Conservation (phyloP, 2,113 vertebrate species). For the Plecotus auritus region DNA sequence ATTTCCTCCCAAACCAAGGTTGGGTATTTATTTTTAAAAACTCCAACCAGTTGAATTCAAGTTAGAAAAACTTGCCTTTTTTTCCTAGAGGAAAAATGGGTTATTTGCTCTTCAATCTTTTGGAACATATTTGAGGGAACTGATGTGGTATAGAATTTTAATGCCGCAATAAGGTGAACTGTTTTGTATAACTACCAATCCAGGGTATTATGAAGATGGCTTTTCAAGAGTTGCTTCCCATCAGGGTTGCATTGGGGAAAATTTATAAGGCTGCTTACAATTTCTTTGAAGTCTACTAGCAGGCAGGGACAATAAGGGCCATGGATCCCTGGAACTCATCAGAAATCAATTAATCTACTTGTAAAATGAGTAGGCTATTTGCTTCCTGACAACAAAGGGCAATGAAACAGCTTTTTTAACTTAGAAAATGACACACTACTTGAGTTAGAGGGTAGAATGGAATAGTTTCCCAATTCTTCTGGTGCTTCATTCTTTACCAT, state of each 20-base stretch:
- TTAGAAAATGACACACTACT: neutral
- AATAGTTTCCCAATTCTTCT: neutral
- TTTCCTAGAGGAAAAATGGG: neutral
- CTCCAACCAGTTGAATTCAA: neutral
- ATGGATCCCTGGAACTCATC: neutral
- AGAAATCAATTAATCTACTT: neutral
- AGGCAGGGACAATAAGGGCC: neutral
- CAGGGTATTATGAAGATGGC: neutral
- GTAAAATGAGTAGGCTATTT: constrained; percentile 4
- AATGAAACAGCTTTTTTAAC: neutral
- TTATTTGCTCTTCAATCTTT: neutral
- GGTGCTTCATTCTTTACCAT: neutral
- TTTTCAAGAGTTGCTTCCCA: neutral
- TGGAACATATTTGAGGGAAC: constrained; percentile 1
- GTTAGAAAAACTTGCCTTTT: constrained; percentile 23
- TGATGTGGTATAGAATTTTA: neutral
- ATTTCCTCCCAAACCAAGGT: neutral
- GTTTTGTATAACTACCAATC: neutral
- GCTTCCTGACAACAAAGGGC: neutral
- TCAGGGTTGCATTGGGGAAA: neutral
- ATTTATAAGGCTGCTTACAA: neutral
- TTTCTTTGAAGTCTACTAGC: neutral
- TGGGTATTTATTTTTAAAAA: neutral
- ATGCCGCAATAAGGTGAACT: neutral
- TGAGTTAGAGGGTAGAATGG: neutral